Evolutionary conservation across 1,140 invertebrate species (phyloP).

Genomic region (Nomia melanderi): DNA sequence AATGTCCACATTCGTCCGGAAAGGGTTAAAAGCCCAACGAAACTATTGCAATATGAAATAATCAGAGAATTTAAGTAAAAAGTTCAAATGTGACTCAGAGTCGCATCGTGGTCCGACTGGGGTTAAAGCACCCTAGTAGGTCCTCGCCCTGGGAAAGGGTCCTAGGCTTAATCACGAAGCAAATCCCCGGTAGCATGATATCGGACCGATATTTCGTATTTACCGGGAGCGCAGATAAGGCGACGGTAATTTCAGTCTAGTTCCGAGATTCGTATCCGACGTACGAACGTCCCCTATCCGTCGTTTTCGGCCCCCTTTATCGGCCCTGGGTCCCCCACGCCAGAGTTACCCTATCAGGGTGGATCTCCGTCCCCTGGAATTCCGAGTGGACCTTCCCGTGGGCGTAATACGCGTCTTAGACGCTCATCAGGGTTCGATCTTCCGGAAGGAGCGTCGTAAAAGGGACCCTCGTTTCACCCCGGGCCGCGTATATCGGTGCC

Average conservation of each 20-base stretch:
- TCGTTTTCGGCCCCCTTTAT: constrained; percentile 12
- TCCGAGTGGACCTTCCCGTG: constrained; percentile 14
- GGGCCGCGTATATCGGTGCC: not conserved
- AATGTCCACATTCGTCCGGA: no score
- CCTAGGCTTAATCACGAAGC: not conserved
- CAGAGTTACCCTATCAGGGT: not conserved
- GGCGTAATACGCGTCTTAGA: constrained; percentile 5
- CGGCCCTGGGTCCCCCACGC: not conserved
- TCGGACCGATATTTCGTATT: not conserved
- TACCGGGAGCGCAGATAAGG: not conserved
- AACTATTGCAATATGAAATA: no score
- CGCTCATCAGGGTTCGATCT: constrained; percentile 21
- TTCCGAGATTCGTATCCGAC: constrained; percentile 25
- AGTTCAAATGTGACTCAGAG: no score
- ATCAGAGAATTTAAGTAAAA: no score
- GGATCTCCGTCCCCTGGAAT: constrained; percentile 19
- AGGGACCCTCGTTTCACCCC: not conserved
- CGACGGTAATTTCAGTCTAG: constrained; percentile 1
- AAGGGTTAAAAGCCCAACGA: no score
- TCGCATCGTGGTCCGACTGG: no score
- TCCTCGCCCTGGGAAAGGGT: no score
- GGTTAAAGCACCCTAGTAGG: no score
- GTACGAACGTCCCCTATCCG: not conserved
- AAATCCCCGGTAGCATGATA: not conserved
- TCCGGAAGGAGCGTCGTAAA: constrained; percentile 9